Evolutionary conservation across 2,797 vertebrate species (phyloP).

Genomic region (Trichosurus vulpecula): DNA sequence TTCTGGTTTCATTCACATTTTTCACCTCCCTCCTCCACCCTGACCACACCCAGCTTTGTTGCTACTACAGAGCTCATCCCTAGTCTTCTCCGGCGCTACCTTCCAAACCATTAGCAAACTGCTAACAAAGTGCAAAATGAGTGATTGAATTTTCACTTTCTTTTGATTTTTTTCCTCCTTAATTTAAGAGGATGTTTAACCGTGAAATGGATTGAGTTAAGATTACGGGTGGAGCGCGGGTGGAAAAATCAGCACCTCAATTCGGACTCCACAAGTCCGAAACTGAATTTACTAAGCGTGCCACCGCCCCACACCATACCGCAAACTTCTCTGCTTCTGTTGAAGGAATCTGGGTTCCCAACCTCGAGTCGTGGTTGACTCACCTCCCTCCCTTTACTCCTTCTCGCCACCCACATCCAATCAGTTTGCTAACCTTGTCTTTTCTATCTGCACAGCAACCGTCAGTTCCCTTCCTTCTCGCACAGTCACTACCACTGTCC

Average conservation of each 20-base stretch:
- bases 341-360: neutral
- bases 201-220: conserved; percentile 38
- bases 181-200: conserved; percentile 39
- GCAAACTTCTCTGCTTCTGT: neutral
- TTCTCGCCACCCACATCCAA: neutral
- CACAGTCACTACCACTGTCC: neutral
- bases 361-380: neutral
- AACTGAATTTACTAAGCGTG: neutral
- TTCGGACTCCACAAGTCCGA: neutral
- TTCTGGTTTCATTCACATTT: conserved; percentile 27
- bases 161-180: conserved; percentile 68
- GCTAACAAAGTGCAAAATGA: conserved; percentile 29
- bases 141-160: conserved; percentile 6
- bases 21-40: conserved; percentile 25
- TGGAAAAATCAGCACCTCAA: neutral
- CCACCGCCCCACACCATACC: neutral
- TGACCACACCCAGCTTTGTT: conserved; percentile 16
- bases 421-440: neutral
- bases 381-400: neutral
- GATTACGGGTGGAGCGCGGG: neutral
- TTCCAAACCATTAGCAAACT: neutral
- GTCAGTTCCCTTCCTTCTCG: neutral
- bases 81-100: neutral
- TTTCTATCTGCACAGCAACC: neutral
- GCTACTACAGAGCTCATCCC: conserved; percentile 8